These are phyloP conservation scores for Sinodicranocentrus sp. DNA, from an alignment of 2,888 invertebrate species.

Conservation along the genomic window DNA sequence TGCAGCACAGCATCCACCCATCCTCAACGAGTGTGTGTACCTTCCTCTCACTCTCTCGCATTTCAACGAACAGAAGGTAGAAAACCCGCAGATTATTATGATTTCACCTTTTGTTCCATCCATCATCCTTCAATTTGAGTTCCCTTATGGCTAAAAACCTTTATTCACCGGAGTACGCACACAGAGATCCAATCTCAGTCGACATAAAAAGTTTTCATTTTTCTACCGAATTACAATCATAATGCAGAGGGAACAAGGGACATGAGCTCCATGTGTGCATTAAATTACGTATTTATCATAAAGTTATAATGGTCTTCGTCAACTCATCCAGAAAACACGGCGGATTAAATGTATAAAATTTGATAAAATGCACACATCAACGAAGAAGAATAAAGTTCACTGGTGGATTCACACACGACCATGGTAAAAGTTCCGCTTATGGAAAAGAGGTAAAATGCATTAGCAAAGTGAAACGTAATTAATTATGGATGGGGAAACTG, in stretches of 20 bases:
- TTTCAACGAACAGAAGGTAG: constrained; percentile 42
- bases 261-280: background rate
- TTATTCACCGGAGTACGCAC: no score
- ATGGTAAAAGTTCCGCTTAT: background rate
- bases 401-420: background rate
- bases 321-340: constrained; percentile 49
- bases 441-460: constrained; percentile 21
- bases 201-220: background rate
- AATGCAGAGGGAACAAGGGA: background rate
- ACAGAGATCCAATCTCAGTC: constrained; percentile 5
- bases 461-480: constrained; percentile 53
- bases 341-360: constrained; percentile 44
- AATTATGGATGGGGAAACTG: constrained; percentile 44
- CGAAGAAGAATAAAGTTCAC: background rate
- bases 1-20: constrained; percentile 24
- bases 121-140: constrained; percentile 57
- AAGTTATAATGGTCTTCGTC: constrained; percentile 49
- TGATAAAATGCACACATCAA: constrained; percentile 18
- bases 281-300: constrained; percentile 43
- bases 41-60: no score
- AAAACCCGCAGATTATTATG: constrained; percentile 66
- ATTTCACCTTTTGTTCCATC: constrained; percentile 65
- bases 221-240: background rate
- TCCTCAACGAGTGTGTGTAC: constrained; percentile 29
- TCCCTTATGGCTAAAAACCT: background rate